These are phyloP conservation scores for Melierax canorus DNA, from an alignment of 2,113 vertebrate genomes.

Conservation along the genomic window DNA sequence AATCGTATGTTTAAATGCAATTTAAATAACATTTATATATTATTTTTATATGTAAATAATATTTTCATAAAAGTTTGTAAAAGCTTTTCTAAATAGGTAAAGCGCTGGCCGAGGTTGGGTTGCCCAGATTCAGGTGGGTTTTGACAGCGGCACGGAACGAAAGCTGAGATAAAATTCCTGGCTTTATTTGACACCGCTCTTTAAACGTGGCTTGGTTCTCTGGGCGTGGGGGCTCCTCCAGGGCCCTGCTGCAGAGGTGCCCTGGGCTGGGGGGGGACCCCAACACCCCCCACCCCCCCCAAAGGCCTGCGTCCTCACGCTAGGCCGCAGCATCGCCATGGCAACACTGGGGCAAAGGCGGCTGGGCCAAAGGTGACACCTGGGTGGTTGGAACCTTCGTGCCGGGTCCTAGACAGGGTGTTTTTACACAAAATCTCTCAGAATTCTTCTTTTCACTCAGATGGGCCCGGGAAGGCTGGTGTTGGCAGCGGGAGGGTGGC, in stretches of 20 bases:
- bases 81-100: neutral
- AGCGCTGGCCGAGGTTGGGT: neutral
- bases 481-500: too few species aligned
- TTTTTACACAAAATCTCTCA: neutral
- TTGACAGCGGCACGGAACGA: accelerated
- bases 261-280: neutral
- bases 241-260: neutral
- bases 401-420: accelerated
- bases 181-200: neutral
- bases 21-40: neutral
- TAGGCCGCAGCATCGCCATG: neutral
- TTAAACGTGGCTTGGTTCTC: accelerated
- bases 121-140: neutral
- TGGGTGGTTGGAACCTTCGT: accelerated
- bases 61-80: neutral
- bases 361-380: neutral
- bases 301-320: accelerated
- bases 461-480: too few species aligned
- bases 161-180: neutral
- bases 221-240: neutral
- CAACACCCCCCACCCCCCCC: too few species aligned
- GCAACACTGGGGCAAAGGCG: neutral
- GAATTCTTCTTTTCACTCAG: neutral
- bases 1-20: accelerated
- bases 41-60: neutral